Base-by-base conservation (phyloP, 2,113 vertebrate species). In the Phodopus roborovskii region DNA sequence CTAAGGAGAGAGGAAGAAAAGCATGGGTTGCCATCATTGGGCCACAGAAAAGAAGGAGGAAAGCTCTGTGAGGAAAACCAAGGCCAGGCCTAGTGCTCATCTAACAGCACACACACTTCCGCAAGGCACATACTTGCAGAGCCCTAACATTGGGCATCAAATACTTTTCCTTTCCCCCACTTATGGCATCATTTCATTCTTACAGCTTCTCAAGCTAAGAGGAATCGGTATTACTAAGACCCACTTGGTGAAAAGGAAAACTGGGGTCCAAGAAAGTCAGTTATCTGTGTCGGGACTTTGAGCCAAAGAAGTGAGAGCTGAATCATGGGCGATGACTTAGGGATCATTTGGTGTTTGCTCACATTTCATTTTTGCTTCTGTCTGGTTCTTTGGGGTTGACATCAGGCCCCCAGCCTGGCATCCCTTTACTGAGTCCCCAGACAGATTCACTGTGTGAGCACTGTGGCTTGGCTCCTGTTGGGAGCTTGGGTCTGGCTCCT, bases 401-500 rank as follows among this genome's bases (percentile, higher is more conserved):
- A 2, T 81, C 73, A 28, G 86, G 84, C 39, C 89, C n/a, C 15
- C 12, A 1, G 11, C 1, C 22, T 4, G 0, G 39, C 12, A 1
- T 50, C 13, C 3, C 28, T 77, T 56, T 81, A 7, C 36, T 64
- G 26, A 19, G n/a, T 1, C 5, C 16, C 75, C 16, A 22, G 33
- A 20, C 12, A 1, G 33, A 60, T 3, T 56, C 48, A 12, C 30
- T 11, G 0, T 0, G 1, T 17, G 87, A 86, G 39, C 50, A 9
- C 19, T 20, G 88, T 17, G 30, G 74, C 64, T 66, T 13, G 93
- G 62, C n/a, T 87, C 42, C 20, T 75, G 15, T 2, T 26, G 62
- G 0, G 78, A 96, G 70, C 22, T 39, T 6, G 24, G 17, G 50
- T 78, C 94, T 73, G 95, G 66, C 90, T 91, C 56, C 97, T 92